Conservation (phyloP, 2,113 vertebrate genomes). For the Saguinus imperator region DNA sequence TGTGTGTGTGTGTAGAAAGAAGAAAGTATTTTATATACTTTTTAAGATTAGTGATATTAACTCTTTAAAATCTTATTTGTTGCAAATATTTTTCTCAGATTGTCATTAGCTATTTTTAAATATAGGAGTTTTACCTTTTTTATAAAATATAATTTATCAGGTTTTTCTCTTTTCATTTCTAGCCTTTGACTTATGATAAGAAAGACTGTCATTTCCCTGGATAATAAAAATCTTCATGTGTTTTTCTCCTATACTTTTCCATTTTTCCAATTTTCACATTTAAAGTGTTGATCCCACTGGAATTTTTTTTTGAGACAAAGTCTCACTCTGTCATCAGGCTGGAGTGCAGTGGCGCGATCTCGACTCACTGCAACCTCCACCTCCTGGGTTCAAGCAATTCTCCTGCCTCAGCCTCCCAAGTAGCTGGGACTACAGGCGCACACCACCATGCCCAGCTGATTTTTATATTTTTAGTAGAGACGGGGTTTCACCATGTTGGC, state of each 20-base stretch:
- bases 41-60: not conserved
- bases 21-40: constrained; percentile 1
- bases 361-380: no score
- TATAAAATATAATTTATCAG: constrained; percentile 47
- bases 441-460: no score
- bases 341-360: no score
- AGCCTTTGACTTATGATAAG: constrained; percentile 38
- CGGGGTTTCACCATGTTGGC: no score
- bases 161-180: constrained; percentile 40
- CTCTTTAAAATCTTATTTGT: not conserved
- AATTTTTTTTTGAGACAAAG: not conserved
- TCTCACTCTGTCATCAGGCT: no score
- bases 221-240: constrained; percentile 49
- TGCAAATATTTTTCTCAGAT: constrained; percentile 24
- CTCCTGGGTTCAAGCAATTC: no score
- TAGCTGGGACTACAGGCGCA: no score
- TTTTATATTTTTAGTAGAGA: no score
- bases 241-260: constrained; percentile 29
- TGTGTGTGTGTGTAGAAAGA: not conserved
- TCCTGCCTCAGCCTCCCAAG: no score
- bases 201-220: constrained; percentile 14
- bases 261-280: constrained; percentile 45
- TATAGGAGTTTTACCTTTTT: constrained; percentile 24
- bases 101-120: not conserved
- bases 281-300: constrained; percentile 53